Conservation (phyloP, 2,888 invertebrate species). For the Sinhomidia bicolor region DNA sequence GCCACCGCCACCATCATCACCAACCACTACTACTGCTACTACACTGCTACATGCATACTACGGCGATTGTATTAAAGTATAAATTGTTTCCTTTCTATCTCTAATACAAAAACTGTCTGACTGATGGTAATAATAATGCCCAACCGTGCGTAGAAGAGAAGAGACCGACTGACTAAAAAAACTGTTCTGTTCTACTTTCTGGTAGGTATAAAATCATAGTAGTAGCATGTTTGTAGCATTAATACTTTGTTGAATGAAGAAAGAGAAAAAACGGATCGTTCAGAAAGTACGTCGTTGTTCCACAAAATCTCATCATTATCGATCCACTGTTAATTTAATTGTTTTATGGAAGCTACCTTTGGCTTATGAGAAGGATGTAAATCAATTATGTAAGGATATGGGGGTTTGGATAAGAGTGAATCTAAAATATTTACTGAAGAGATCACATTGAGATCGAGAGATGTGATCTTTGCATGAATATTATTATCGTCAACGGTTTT, state of each 20-base stretch:
- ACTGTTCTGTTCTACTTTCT: background rate
- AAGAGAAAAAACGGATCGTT: background rate
- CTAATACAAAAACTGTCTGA: background rate
- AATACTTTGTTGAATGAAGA: too few relatives aligned
- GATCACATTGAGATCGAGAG: background rate
- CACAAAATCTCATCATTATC: slow-evolving; percentile 15
- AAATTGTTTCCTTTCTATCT: background rate
- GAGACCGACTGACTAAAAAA: background rate
- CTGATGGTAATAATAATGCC: background rate
- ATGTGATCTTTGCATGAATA: background rate
- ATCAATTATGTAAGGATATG: background rate
- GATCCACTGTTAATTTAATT: slow-evolving; percentile 34
- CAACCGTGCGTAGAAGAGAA: background rate
- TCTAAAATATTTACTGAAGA: slow-evolving; percentile 1
- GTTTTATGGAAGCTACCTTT: background rate
- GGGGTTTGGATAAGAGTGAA: background rate
- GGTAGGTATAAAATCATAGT: too few relatives aligned
- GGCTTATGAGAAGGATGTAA: background rate
- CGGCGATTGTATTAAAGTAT: background rate
- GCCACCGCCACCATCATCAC: too few relatives aligned
- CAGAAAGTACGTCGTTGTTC: slow-evolving; percentile 15
- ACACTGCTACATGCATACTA: background rate
- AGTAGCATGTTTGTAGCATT: too few relatives aligned
- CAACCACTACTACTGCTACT: too few relatives aligned
- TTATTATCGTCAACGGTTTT: slow-evolving; percentile 25